phyloP scores from a whole-genome alignment of 2,113 vertebrate species.

The Ptyas mucosa region DNA sequence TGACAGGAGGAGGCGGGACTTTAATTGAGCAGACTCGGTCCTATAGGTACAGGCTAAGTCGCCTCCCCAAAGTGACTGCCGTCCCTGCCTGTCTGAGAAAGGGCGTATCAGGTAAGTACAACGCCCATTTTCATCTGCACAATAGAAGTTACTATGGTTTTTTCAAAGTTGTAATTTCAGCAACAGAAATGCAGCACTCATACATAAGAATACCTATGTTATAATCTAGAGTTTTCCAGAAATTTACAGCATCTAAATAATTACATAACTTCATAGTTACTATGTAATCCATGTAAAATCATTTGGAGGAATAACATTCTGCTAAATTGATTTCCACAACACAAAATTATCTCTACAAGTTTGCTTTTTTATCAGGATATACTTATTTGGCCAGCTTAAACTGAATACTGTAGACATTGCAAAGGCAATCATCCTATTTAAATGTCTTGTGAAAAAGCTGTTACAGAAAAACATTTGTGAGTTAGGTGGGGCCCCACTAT shows the following conservation, averaged over 20 bases:
- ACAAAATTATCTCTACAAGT: conserved; percentile 47
- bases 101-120: no score
- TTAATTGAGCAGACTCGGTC: no score
- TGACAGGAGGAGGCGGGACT: no score
- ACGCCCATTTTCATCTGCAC: not conserved
- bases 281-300: conserved; percentile 50
- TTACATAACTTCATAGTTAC: conserved; percentile 25
- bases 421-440: not conserved
- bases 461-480: not conserved
- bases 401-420: conserved; percentile 5
- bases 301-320: conserved; percentile 54
- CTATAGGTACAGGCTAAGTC: no score
- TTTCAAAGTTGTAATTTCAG: not conserved
- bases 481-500: conserved; percentile 32
- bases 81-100: no score
- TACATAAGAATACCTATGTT: conserved; percentile 23
- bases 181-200: not conserved
- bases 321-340: conserved; percentile 46
- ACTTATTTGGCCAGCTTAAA: conserved; percentile 27
- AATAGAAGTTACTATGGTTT: not conserved
- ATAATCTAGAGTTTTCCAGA: not conserved
- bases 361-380: conserved; percentile 8
- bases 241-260: not conserved
- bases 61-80: no score
- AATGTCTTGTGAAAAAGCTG: not conserved